Percentiles rank a stretch among this genome's conserved stretches.
Evolutionary conservation across 1,140 invertebrate species (phyloP).

Genomic region (Phortica variegata): DNA sequence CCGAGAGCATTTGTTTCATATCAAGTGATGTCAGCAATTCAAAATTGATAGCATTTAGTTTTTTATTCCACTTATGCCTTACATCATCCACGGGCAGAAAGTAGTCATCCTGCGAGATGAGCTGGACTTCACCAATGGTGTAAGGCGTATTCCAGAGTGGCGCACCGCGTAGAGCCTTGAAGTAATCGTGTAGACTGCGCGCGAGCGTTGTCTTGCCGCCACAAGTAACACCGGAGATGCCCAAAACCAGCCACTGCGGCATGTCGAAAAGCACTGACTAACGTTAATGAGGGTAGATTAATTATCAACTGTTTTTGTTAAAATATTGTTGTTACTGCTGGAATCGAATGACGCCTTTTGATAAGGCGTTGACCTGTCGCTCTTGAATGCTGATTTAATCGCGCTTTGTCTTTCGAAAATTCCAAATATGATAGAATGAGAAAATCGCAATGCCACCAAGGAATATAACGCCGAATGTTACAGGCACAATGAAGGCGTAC

Average conservation of each 20-base stretch:
- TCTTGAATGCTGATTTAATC: conserved; percentile 18
- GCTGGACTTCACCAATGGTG: conserved; percentile 59
- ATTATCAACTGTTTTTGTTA: neutral
- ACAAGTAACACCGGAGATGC: conserved; percentile 75
- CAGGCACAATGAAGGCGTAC: conserved; percentile 64
- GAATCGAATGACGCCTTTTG: neutral
- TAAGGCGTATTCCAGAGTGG: conserved; percentile 42
- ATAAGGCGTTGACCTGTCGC: conserved; percentile 1
- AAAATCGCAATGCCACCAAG: conserved; percentile 67
- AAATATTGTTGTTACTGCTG: neutral
- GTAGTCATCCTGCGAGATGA: conserved; percentile 77
- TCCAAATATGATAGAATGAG: conserved; percentile 64
- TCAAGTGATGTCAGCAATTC: conserved; percentile 73
- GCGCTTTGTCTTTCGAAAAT: conserved; percentile 30
- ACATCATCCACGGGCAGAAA: conserved; percentile 70
- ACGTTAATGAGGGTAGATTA: neutral
- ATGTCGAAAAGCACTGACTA: conserved; percentile 32
- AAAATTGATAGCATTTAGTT: conserved; percentile 76
- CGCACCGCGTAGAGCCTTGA: conserved; percentile 41
- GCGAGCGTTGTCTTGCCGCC: conserved; percentile 79
- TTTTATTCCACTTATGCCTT: conserved; percentile 65
- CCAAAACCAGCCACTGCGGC: conserved; percentile 68
- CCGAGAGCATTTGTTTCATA: conserved; percentile 68
- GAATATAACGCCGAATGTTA: conserved; percentile 64
- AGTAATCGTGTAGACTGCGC: conserved; percentile 60